Conservation (phyloP, 2,113 vertebrate genomes). For the Calcarius ornatus region DNA sequence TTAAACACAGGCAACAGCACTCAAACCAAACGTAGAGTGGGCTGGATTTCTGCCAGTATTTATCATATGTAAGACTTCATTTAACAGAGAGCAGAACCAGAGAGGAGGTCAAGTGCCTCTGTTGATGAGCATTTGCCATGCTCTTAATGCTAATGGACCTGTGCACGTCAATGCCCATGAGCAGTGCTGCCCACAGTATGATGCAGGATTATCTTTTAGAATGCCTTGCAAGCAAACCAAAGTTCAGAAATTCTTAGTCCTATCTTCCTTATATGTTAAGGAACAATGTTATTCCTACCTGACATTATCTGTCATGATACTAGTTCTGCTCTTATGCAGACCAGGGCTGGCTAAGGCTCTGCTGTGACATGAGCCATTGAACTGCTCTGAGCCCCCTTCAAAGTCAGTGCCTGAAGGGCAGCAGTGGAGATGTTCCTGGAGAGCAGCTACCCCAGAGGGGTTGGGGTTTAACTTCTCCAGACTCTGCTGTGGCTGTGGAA, state of each 20-base stretch:
- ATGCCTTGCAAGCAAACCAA: background rate
- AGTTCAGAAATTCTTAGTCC: background rate
- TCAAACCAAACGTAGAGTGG: background rate
- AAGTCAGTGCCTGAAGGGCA: background rate
- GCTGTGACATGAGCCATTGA: background rate
- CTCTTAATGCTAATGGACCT: background rate
- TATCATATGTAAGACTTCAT: background rate
- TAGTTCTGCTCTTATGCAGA: background rate
- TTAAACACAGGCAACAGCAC: background rate
- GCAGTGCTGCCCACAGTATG: background rate
- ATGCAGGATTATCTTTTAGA: background rate
- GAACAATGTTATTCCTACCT: background rate
- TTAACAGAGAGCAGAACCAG: background rate
- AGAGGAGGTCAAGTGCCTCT: background rate
- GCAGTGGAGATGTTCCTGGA: background rate
- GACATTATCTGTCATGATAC: background rate
- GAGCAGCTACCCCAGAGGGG: background rate
- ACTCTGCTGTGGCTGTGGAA: background rate
- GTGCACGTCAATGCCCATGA: rapidly evolving
- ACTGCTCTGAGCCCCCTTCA: background rate
- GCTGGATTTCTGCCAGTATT: background rate
- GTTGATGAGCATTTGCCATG: background rate
- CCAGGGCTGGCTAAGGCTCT: background rate
- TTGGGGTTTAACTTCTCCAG: background rate
- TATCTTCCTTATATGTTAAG: background rate